Percentiles rank a stretch among this genome's conserved stretches.
Evolutionary conservation across 2,113 vertebrate genomes (phyloP).

Genomic region (Helogale parvula): DNA sequence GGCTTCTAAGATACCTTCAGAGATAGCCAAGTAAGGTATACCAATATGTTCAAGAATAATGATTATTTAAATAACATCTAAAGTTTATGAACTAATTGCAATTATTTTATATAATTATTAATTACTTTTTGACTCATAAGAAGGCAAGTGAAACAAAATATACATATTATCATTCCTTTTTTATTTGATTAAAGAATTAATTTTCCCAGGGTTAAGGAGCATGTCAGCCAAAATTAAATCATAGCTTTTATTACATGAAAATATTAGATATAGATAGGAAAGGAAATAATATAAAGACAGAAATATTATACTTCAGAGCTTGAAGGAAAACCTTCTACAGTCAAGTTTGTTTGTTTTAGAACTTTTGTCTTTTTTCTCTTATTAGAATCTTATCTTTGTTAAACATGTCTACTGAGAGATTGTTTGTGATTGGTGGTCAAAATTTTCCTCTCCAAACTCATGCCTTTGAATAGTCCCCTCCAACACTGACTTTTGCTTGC

Average conservation of each 20-base stretch:
- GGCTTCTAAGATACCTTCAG: neutral
- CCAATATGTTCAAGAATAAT: neutral
- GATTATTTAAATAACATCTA: neutral
- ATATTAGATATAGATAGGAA: neutral
- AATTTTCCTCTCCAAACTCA: neutral
- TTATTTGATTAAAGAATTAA: neutral
- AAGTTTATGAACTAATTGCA: neutral
- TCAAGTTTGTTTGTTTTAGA: neutral
- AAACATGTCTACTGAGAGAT: neutral
- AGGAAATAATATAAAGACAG: neutral
- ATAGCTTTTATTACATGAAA: neutral
- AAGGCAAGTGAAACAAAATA: neutral
- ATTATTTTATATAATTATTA: neutral
- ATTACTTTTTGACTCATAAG: neutral
- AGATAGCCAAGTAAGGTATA: neutral
- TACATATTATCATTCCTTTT: neutral
- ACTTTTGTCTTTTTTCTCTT: neutral
- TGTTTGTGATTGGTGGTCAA: neutral
- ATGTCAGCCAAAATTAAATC: neutral
- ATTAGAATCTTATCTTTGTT: neutral
- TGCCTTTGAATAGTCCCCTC: neutral
- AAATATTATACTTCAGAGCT: neutral
- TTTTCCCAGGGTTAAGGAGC: neutral
- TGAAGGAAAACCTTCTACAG: neutral
- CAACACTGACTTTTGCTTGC: neutral